Evolutionary conservation across 2,113 vertebrate genomes (phyloP).

Genomic region (Xerus inauris): DNA sequence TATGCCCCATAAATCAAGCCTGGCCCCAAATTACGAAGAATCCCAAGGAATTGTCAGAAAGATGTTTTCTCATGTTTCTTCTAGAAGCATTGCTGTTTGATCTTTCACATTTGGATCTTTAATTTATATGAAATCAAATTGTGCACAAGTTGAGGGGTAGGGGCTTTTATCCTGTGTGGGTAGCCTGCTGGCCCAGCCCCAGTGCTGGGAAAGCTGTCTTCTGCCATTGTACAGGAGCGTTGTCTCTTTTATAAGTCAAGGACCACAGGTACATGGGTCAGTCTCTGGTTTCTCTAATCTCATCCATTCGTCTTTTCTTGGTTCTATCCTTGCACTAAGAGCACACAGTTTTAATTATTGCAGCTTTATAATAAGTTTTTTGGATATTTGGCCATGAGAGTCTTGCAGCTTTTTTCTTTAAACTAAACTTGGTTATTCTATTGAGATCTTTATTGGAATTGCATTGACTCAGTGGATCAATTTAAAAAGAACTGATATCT

Average conservation of each 20-base stretch:
- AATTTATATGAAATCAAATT: background rate
- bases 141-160: background rate
- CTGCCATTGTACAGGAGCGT: too few species aligned
- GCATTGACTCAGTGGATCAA: background rate
- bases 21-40: background rate
- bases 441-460: background rate
- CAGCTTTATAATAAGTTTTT: background rate
- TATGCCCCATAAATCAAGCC: accelerated
- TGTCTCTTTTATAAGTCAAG: too few species aligned
- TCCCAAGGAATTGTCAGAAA: background rate
- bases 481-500: background rate
- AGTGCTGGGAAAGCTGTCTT: too few species aligned
- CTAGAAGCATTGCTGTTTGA: too few species aligned
- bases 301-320: background rate
- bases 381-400: background rate
- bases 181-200: too few species aligned
- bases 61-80: background rate
- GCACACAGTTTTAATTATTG: background rate
- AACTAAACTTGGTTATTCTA: background rate
- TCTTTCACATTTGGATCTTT: background rate
- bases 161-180: background rate
- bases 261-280: too few species aligned
- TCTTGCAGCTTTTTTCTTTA: background rate
- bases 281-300: background rate
- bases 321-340: background rate